Base-by-base conservation (phyloP, 2,888 invertebrate genomes). In the Marasmarcha lunaedactyla region DNA sequence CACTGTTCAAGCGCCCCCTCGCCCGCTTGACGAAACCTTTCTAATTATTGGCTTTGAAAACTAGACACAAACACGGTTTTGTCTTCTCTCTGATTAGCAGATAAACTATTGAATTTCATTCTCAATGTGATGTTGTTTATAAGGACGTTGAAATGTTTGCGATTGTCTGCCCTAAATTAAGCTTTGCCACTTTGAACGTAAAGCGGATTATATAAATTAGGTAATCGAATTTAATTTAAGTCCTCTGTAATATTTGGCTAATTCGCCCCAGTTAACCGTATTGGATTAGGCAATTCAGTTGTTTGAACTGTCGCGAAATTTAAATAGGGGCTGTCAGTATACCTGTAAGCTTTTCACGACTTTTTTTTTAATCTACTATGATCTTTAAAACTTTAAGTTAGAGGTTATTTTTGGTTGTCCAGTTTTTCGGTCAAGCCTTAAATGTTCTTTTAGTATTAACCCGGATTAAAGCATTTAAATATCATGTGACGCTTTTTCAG, bases 231-330 rank as follows among this genome's bases (percentile, higher is more conserved):
- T 30, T 30, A 4, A 30, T 30, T 30, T 30, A 30, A 7, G 9
- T 30, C 30, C 34, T 20, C 41, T 46, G 40, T 39, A 46, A 42
- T 14, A 14, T 30, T 26, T 38, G 5, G 38, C 42, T 64, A 3
- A 60, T 48, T 54, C 62, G 61, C 61, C 59, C 51, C 54, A 59
- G 49, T 60, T 63, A 58, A 58, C 64, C 59, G 53, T 59, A 77
- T 77, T 65, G 72, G 76, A 78, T 79, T 77, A 77, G 64, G 62
- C 63, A 70, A 70, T 73, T 74, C 68, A 62, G 61, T 63, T 65
- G 63, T 69, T 76, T 69, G 66, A 73, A 71, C 65, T 60, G 64
- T 60, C 60, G 57, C 51, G 48, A 58, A 57, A 57, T 57, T 62
- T 58, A 65, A 66, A 67, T 55, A 62, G 63, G 71, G 70, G 64